Base-by-base conservation (phyloP, 2,113 vertebrate species). In the Neopipo cinnamomea region DNA sequence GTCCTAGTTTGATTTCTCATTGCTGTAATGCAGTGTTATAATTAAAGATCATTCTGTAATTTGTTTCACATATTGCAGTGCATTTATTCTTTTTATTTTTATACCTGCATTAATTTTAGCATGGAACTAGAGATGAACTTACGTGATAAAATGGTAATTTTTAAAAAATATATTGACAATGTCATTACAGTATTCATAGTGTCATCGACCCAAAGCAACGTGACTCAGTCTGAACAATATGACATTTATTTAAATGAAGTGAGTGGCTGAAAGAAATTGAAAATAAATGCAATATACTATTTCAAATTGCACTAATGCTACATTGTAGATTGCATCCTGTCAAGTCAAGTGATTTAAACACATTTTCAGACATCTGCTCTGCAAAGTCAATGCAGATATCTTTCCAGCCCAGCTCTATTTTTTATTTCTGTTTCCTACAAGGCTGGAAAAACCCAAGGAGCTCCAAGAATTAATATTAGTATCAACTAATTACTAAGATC, bases 281-380 rank as follows among this genome's bases (percentile, higher is more conserved):
- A 95, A 95, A 93, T 76, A 96, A 94, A 67, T 93, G 37, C 63
- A 91, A n/a, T 62, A 94, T 85, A 95, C 68, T 96, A 96, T 83
- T 96, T 93, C 91, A 95, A 79, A 86, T 92, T 94, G 42, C 55
- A 85, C 70, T 92, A 95, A 95, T 87, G 86, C 70, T 93, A 67
- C 94, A 92, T 49, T 95, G 63, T 95, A 73, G 52, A 92, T 89
- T 82, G 33, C 53, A 88, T 77, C 22, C 44, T 96, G 96, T 86
- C 86, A 97, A 92, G 35, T 72, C 33, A 80, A 93, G 37, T 89
- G 55, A 88, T 85, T 89, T 72, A 94, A 96, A 49, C 31, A 92
- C 47, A 76, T 74, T 83, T 87, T 61, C 44, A 78, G 73, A 58
- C 53, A 88, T 68, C 78, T 91, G 81, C 21, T 87, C 62, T n/a